phyloP scores from a whole-genome alignment of 1,140 invertebrate genomes.

The Triops cancriformis region DNA sequence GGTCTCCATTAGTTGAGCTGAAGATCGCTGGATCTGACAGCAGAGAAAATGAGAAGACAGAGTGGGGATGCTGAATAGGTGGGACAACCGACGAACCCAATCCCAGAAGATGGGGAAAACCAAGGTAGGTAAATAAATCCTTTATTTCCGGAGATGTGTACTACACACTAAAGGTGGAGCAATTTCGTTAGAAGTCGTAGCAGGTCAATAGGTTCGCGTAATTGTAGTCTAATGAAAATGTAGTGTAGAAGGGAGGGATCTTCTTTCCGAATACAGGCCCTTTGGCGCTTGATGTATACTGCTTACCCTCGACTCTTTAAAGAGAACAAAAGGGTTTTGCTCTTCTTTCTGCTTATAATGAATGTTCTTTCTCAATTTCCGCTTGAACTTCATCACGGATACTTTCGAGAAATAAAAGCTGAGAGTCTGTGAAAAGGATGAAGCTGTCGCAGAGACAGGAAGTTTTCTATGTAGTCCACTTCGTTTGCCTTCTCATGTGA shows the following conservation, averaged over 20 bases:
- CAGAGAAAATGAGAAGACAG: background rate
- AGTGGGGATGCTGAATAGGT: background rate
- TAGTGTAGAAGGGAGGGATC: background rate
- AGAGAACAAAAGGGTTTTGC: background rate
- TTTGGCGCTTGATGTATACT: background rate
- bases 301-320: background rate
- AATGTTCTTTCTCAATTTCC: background rate
- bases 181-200: background rate
- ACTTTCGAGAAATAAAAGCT: background rate
- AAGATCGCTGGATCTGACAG: background rate
- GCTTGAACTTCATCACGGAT: constrained; percentile 9
- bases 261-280: background rate
- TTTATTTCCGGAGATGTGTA: background rate
- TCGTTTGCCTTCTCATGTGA: background rate
- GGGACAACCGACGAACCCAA: background rate
- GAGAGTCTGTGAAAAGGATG: background rate
- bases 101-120: background rate
- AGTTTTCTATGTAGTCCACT: background rate
- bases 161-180: background rate
- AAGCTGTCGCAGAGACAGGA: background rate
- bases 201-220: background rate
- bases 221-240: background rate
- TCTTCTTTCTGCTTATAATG: background rate
- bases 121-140: background rate
- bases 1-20: background rate